These are phyloP conservation scores for Drosophila macrospina DNA, from an alignment of 2,888 invertebrate species.

Conservation along the genomic window DNA sequence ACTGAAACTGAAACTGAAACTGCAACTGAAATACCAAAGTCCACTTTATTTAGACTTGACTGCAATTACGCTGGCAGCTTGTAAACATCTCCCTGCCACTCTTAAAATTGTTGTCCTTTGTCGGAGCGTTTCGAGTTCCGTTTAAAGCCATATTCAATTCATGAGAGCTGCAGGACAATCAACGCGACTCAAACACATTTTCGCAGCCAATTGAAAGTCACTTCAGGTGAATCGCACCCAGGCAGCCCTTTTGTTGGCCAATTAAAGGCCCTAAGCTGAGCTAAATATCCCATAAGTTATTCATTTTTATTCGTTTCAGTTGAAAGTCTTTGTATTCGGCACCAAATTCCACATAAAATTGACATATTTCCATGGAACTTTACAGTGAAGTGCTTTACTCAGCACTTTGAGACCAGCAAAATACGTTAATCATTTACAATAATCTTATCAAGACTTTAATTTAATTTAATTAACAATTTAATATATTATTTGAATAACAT, in stretches of 20 bases:
- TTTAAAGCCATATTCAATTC: constrained; percentile 5
- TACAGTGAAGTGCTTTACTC: no score
- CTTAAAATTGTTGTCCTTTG: constrained; percentile 4
- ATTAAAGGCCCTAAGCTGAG: not conserved
- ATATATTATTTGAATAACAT: no score
- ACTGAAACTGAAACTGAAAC: no score
- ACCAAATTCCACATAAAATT: not conserved
- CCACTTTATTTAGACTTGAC: not conserved
- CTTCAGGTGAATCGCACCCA: not conserved
- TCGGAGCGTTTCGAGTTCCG: not conserved
- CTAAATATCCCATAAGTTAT: not conserved
- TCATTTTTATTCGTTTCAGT: not conserved
- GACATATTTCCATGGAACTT: no score
- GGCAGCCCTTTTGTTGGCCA: not conserved
- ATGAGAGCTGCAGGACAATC: constrained; percentile 1
- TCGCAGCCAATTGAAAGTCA: not conserved
- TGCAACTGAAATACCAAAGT: not conserved
- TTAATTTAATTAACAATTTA: no score
- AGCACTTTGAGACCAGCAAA: no score
- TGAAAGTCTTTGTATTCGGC: not conserved
- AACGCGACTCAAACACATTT: not conserved
- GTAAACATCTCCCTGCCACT: not conserved
- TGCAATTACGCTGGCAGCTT: not conserved
- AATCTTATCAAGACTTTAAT: no score
- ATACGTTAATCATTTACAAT: no score